These are phyloP conservation scores for Acinonyx jubatus DNA, from an alignment of 2,113 vertebrate genomes.

Conservation along the genomic window DNA sequence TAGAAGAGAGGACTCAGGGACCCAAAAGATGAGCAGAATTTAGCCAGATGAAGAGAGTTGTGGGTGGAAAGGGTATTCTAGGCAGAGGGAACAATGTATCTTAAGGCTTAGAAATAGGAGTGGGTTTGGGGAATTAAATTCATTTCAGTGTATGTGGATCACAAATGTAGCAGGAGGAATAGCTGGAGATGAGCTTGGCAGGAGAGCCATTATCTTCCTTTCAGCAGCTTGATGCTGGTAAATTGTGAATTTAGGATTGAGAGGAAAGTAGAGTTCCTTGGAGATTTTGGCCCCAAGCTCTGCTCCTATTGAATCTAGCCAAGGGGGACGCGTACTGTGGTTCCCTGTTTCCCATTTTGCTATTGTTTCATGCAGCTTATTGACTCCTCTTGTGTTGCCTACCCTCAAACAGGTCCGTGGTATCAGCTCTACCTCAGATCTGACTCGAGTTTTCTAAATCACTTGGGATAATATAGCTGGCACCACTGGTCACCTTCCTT, in stretches of 20 bases:
- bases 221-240: not conserved
- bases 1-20: not conserved
- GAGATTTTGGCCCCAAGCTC: not conserved
- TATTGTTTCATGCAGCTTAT: not conserved
- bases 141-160: not conserved
- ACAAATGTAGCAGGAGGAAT: not conserved
- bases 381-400: not conserved
- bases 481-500: not conserved
- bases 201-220: not conserved
- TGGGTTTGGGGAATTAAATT: not conserved
- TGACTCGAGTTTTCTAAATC: not conserved
- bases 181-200: not conserved
- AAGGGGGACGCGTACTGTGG: not conserved
- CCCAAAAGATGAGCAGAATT: not conserved
- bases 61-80: not conserved
- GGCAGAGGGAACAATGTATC: not conserved
- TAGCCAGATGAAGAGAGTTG: not conserved
- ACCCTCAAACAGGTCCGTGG: not conserved
- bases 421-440: not conserved
- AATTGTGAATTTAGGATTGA: not conserved
- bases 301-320: not conserved
- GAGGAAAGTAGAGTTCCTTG: not conserved
- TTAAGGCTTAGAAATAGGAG: not conserved
- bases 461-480: not conserved
- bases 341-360: not conserved